These are phyloP conservation scores for Onychomys arenicola DNA, from an alignment of 2,797 vertebrate genomes.

Conservation along the genomic window DNA sequence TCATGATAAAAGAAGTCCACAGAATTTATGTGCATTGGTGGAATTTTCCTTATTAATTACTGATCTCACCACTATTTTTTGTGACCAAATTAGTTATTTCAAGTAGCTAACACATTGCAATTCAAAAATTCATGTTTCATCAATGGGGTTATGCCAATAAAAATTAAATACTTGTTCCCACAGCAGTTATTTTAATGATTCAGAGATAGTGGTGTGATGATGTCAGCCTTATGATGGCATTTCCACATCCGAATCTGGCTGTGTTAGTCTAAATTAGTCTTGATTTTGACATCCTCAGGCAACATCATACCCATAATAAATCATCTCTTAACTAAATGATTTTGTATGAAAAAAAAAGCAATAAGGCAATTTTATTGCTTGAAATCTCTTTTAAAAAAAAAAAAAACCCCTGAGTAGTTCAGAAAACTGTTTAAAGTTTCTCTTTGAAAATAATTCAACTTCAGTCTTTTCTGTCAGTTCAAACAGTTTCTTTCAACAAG, in stretches of 20 bases:
- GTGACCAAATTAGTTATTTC: neutral
- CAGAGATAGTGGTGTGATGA: constrained; percentile 43
- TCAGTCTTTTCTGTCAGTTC: constrained; percentile 29
- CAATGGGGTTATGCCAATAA: constrained; percentile 23
- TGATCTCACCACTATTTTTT: neutral
- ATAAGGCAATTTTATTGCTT: constrained; percentile 60
- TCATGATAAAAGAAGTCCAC: neutral
- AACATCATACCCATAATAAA: constrained; percentile 58
- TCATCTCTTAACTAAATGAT: constrained; percentile 58
- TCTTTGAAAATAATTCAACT: constrained; percentile 31
- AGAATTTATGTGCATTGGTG: neutral
- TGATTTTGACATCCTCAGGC: constrained; percentile 60
- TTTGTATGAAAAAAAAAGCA: constrained; percentile 67
- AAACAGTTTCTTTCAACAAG: constrained; percentile 55
- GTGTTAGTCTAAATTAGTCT: constrained; percentile 66
- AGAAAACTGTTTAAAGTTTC: constrained; percentile 59
- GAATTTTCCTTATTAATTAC: constrained; percentile 4
- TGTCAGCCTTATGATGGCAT: constrained; percentile 56
- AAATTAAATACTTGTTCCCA: constrained; percentile 33
- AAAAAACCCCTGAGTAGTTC: constrained; percentile 48
- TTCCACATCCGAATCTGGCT: constrained; percentile 44
- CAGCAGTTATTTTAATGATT: constrained; percentile 45
- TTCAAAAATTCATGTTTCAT: constrained; percentile 51
- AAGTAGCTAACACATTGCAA: constrained; percentile 4
- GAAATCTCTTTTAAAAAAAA: constrained; percentile 18